Base-by-base conservation (phyloP, 1,140 invertebrate genomes). In the Streblospio benedicti region DNA sequence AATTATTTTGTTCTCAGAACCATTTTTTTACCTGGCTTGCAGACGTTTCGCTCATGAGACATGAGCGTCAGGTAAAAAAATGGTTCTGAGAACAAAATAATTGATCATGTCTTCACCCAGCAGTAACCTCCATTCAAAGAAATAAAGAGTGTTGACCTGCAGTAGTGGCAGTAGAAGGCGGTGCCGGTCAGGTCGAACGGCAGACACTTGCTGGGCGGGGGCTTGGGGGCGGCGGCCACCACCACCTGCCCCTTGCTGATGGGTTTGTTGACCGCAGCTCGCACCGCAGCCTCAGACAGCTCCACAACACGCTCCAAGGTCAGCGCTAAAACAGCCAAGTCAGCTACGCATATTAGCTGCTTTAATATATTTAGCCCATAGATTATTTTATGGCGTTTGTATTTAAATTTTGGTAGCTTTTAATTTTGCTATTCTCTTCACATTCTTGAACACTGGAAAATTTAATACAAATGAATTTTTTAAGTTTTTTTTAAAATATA, bases 161-260 rank as follows among this genome's bases (percentile, higher is more conserved):
- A n/a, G 44, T 56, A 56, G 31, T 56, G 53, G 28, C 53, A 56
- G 53, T 56, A 56, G n/a, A 41, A 4, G 12, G 35, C 28, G 32
- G 20, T 56, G 16, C 20, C 18, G 18, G 20, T 27, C 20, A 52
- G 27, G 6, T 52, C 20, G n/a, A 52, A 30, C 18, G 50, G 50
- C 25, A 30, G 31, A 25, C 23, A 23, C n/a, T 52, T 23, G 23
- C n/a, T 14, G 12, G 4, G 4, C 5, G 18, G 27, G 16, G 60
- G 47, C 41, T 33, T 38, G 16, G 53, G 50, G 3, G 32, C 31
- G 5, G 66, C 62, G 18, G 61, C 59, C 16, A 73, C 69, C 33
- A 73, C 71, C 27, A 68, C 68, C 59, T 73, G 69, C 16, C 71
- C 71, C 32, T 65, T 63, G 16, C 50, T 65, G 14, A 72, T 72